Base-by-base conservation (phyloP, 2,113 vertebrate genomes). In the Cyrtonyx montezumae region DNA sequence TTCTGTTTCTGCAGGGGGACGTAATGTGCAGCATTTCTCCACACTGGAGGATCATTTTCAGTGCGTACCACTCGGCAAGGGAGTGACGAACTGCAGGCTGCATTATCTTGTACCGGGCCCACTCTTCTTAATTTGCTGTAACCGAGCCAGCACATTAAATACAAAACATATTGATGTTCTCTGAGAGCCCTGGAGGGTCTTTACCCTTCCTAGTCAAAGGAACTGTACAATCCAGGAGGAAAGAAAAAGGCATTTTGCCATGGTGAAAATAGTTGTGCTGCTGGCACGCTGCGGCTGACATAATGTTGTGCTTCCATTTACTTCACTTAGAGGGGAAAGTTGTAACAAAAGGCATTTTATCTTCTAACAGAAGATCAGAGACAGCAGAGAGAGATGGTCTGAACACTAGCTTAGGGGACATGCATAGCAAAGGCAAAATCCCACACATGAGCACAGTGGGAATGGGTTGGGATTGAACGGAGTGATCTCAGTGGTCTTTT, bases 141-240 rank as follows among this genome's bases (percentile, higher is more conserved):
- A 97, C 97, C 71, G 96, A 98, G 97, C 98, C 98, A 98, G 97
- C 96, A 93, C 98, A 98, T 97, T 97, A 98, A 98, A 98, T 98
- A 98, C 97, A 97, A 98, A 98, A 98, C 97, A 97, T 98, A 98
- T 98, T 98, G 98, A 98, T 96, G 97, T 97, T 98, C 96, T 96
- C 90, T 88, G 91, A 95, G 97, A 97, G 87, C 97, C 97, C 97
- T 96, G 95, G 97, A 97, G 98, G 98, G 97, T 98, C 96, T 98
- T 98, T 98, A 97, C 96, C 97, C 96, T 95, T 97, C 96, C 97
- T 96, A 94, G 96, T 97, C 97, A 97, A 96, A 98, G 96, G 96
- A 98, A 79, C 96, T 92, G 88, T 51, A 75, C 95, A 94, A 94
- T 96, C 97, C 80, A 83, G 95, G 93, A 97, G 95, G 96, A 96